Percentiles rank a stretch among this genome's conserved stretches.
Evolutionary conservation across 2,888 invertebrate genomes (phyloP).

Genomic region (Spilarctia lutea): DNA sequence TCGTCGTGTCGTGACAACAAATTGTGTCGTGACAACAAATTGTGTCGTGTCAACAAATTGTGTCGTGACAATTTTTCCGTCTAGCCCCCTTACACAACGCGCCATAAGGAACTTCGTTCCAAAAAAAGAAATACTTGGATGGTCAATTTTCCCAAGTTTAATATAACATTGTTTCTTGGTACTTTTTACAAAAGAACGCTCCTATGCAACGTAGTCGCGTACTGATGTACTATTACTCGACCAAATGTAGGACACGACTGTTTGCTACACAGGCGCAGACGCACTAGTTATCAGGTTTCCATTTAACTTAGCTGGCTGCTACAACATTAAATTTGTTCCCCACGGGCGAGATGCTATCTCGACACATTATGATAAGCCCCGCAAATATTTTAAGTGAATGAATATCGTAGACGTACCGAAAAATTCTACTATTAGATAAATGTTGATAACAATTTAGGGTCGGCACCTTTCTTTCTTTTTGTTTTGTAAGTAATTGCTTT

Average conservation of each 20-base stretch:
- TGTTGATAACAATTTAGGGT: constrained; percentile 16
- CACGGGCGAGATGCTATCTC: constrained; percentile 27
- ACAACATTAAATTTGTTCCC: constrained; percentile 20
- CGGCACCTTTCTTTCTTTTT: constrained; percentile 3
- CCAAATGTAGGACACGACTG: neutral
- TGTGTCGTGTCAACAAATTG: too few species aligned
- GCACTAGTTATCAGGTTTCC: neutral
- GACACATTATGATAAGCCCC: constrained; percentile 25
- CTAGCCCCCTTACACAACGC: too few species aligned
- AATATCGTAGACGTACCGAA: constrained; percentile 20
- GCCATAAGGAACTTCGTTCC: too few species aligned
- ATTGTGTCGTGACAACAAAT: too few species aligned
- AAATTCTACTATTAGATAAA: constrained; percentile 26
- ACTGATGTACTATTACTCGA: neutral
- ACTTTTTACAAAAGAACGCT: neutral
- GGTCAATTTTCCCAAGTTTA: neutral
- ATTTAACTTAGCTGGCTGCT: constrained; percentile 7
- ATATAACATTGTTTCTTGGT: neutral
- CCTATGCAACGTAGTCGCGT: neutral
- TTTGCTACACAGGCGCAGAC: neutral
- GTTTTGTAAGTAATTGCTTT: constrained; percentile 14
- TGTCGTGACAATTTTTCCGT: too few species aligned
- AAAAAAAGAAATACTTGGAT: too few species aligned
- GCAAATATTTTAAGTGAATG: constrained; percentile 27
- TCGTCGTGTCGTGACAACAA: too few species aligned